phyloP scores from a whole-genome alignment of 2,797 vertebrate genomes.

The Natrix natrix region DNA sequence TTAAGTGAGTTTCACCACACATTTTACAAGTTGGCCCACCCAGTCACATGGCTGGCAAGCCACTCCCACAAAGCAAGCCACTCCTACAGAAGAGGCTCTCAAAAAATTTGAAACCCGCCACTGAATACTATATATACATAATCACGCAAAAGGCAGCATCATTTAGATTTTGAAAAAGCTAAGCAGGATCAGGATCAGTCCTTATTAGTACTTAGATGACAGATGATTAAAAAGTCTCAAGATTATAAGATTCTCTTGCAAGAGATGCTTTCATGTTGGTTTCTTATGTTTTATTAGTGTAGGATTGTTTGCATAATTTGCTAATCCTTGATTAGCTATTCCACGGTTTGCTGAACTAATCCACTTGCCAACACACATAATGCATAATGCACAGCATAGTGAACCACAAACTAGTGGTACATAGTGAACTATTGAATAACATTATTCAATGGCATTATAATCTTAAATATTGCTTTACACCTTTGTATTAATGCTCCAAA shows the following conservation, averaged over 20 bases:
- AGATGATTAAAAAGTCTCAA: not conserved
- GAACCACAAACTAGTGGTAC: not conserved
- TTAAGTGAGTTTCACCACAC: no score
- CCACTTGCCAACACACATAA: not conserved
- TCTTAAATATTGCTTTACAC: not conserved
- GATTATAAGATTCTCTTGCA: not conserved
- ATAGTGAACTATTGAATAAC: not conserved
- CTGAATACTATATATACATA: not conserved
- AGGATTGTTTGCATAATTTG: not conserved
- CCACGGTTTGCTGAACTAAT: not conserved
- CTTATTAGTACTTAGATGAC: not conserved
- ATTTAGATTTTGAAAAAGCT: not conserved
- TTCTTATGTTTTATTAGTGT: not conserved
- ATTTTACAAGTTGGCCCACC: no score
- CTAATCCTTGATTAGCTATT: not conserved
- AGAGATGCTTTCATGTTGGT: not conserved
- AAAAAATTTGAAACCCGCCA: no score
- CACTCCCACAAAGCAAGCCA: no score
- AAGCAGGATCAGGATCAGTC: not conserved
- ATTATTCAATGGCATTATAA: not conserved
- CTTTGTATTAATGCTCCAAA: not conserved
- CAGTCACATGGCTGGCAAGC: no score
- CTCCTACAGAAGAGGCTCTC: no score
- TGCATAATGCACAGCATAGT: not conserved
- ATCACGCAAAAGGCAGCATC: not conserved